Percentiles rank a stretch among this genome's conserved stretches.
Conservation (phyloP, 2,888 invertebrate species). For the Ariolimax columbianus region DNA sequence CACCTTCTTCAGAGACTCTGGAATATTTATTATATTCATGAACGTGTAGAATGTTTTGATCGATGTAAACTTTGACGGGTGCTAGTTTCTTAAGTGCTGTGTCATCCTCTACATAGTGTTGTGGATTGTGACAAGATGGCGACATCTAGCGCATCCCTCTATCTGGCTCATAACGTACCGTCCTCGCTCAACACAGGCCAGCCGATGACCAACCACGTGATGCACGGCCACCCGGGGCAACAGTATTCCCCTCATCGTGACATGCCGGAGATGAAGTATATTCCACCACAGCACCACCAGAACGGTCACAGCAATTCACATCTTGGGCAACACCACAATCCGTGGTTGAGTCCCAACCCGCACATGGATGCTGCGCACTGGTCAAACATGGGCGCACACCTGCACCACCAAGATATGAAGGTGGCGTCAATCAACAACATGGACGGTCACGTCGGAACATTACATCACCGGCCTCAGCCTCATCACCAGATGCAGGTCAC, state of each 20-base stretch:
- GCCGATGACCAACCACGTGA: conserved; percentile 80
- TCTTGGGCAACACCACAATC: conserved; percentile 87
- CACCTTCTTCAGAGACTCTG: not conserved
- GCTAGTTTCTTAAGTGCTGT: not conserved
- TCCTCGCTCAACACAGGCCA: conserved; percentile 84
- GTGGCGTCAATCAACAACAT: conserved; percentile 66
- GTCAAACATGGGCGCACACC: conserved; percentile 76
- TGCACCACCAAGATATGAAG: conserved; percentile 81
- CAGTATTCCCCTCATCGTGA: conserved; percentile 73
- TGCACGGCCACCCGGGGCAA: conserved; percentile 76
- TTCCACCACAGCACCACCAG: conserved; percentile 81
- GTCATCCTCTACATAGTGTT: conserved; percentile 35
- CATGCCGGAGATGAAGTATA: conserved; percentile 93
- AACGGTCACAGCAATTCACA: conserved; percentile 52
- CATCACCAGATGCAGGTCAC: conserved; percentile 64
- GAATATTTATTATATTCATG: not conserved
- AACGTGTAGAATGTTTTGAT: not conserved
- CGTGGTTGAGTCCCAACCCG: conserved; percentile 83
- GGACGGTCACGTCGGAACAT: conserved; percentile 61
- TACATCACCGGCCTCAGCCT: conserved; percentile 81
- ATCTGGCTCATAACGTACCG: conserved; percentile 89
- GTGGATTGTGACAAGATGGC: conserved; percentile 84
- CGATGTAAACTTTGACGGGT: not conserved
- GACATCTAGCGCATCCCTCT: conserved; percentile 88
- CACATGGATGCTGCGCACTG: conserved; percentile 82